A percentile compares a stretch with the other conserved stretches of the same genome.
phyloP scores from a whole-genome alignment of 2,888 invertebrate genomes.

The Melolontha melolontha region DNA sequence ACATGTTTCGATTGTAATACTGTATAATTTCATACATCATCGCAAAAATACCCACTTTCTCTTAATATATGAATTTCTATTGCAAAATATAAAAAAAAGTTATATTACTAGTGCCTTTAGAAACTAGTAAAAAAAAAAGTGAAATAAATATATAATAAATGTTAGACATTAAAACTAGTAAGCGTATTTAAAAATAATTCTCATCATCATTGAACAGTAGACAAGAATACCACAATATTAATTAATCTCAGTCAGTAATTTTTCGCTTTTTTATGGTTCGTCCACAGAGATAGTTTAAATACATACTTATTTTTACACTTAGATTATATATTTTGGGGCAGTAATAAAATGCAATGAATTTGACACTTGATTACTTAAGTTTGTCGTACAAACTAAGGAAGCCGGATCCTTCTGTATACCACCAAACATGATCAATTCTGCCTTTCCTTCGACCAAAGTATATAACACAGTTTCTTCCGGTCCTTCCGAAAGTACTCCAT shows the following conservation, averaged over 20 bases:
- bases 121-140: slow-evolving; percentile 14
- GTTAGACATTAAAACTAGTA: slow-evolving; percentile 37
- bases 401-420: slow-evolving; percentile 87
- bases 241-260: slow-evolving; percentile 16
- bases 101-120: slow-evolving; percentile 5
- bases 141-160: slow-evolving; percentile 26
- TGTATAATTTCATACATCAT: slow-evolving; percentile 12
- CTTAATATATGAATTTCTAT: neutral
- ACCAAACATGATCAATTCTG: slow-evolving; percentile 96
- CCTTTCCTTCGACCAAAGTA: slow-evolving; percentile 88
- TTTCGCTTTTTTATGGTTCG: slow-evolving; percentile 7
- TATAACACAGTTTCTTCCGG: slow-evolving; percentile 94
- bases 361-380: slow-evolving; percentile 77
- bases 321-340: slow-evolving; percentile 78
- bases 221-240: slow-evolving; percentile 28
- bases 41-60: slow-evolving; percentile 3
- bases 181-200: slow-evolving; percentile 30
- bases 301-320: slow-evolving; percentile 51
- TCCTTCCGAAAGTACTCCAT: slow-evolving; percentile 68
- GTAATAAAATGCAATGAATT: slow-evolving; percentile 83
- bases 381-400: slow-evolving; percentile 64
- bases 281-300: slow-evolving; percentile 1
- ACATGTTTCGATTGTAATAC: slow-evolving; percentile 16
- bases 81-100: slow-evolving; percentile 7
- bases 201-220: slow-evolving; percentile 11